Evolutionary conservation across 2,888 invertebrate genomes (phyloP), one percentile per base, ranked within the genome.

Genomic region (Caenorhabditis uteleia): DNA sequence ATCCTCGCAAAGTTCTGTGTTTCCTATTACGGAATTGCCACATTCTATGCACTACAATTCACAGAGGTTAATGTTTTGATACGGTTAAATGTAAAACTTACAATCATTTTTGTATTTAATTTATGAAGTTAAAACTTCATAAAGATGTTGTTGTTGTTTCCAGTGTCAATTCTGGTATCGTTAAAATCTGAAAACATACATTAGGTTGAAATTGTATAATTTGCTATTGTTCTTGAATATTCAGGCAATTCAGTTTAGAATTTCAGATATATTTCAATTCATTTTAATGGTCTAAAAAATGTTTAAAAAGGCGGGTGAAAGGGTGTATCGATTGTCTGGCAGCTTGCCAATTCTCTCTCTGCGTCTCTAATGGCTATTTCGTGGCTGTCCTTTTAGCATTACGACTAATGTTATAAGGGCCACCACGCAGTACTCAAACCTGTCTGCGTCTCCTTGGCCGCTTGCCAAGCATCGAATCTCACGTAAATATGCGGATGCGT

Each of bases 321-420:
- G 43, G 27, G 45, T 53, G 48, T 64, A 64, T 64, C 40, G 64
- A 64, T 64, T 58, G 42, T 48, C 29, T 64, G 64, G 64, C 64
- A 54, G 14, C 18, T 29, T 58, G 64, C 64, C 64, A 64, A 58
- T 12, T 14, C 7, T 40, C 31, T 8, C 7, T 64, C 64, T 64
- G 58, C 58, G 64, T 54, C 58, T 64, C 64, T 27, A 14, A n/a
- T 14, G 23, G 20, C 10, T 4, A n/a, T 18, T 62, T 47, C 57
- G 62, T 62, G 29, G 25, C 36, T 43, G 23, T 39, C 62, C 61
- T 20, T 25, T 40, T 33, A 26, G 10, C 59, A 36, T 39, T 46
- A 21, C 5, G 3, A 1, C 10, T 18, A 25, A 38, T 26, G n/a
- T 56, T n/a, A 51, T n/a, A n/a, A 33, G 61, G 55, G 36, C 40